These are phyloP conservation scores for Chelonia mydas DNA, from an alignment of 2,797 vertebrate species.

Conservation along the genomic window DNA sequence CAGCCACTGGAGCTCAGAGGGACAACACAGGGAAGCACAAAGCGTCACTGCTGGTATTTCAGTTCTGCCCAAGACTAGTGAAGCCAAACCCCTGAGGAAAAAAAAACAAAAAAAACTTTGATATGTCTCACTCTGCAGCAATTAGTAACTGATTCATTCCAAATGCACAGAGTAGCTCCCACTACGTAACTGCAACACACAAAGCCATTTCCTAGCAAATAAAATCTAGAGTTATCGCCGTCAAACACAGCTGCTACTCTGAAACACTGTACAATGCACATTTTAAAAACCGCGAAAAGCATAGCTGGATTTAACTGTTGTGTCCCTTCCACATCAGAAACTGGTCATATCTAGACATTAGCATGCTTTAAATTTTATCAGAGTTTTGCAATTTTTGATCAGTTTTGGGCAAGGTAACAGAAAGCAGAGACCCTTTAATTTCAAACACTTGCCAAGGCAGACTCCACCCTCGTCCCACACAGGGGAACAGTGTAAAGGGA, in stretches of 20 bases:
- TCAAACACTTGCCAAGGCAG: background rate
- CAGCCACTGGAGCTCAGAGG: background rate
- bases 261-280: background rate
- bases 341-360: background rate
- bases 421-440: background rate
- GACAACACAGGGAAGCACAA: background rate
- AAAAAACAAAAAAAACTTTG: too few relatives aligned
- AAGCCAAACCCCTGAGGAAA: background rate
- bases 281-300: background rate
- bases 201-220: background rate
- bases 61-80: background rate
- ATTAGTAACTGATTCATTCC: background rate
- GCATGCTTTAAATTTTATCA: background rate
- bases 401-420: background rate
- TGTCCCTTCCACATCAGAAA: background rate
- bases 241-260: background rate
- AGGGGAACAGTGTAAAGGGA: background rate
- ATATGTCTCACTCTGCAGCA: background rate
- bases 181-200: background rate
- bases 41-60: background rate
- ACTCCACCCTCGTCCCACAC: background rate
- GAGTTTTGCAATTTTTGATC: fast-evolving
- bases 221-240: background rate
- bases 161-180: background rate
- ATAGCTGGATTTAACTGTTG: background rate